Evolutionary conservation across 2,113 vertebrate genomes (phyloP), one percentile per base, ranked within the genome.

Genomic region (human (Homo sapiens)): DNA sequence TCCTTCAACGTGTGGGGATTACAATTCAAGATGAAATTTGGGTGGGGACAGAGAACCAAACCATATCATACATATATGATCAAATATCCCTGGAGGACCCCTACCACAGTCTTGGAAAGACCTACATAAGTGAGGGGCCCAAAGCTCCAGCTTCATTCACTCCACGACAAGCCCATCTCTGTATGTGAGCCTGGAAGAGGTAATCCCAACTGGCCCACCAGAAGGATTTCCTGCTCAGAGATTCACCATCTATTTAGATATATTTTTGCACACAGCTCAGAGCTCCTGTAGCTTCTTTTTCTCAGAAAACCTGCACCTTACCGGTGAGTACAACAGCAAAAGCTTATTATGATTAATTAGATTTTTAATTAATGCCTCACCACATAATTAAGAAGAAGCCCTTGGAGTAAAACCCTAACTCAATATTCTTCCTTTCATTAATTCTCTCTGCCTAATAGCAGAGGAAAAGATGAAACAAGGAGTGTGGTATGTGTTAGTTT

Each of bases 351-450:
- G 90, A 97, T 97, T 96, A 93, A 97, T 94, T 98, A 50, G 70
- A 95, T 84, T 97, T 97, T 93, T 97, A 97, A 97, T 96, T 95
- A 96, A 96, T 94, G 83, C 87, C 75, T 90, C 64, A 79, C 84
- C 81, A 88, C 95, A 96, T 97, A 96, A 98, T 98, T 97, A 98
- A 95, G 84, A 96, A 98, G 52, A 6, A 94, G 87, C 40, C 96
- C 97, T 97, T 96, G 79, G 97, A 96, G 75, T 94, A 91, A 96
- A 97, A 96, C 23, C 57, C 40, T 52, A 97, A 93, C 94, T 86
- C 94, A 89, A 96, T 94, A 96, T 32, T 96, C 93, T 94, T 92
- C 94, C 61, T 87, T 84, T 95, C 83, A 79, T 85, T 96, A 97
- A 96, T 97, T 68, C n/a, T 84, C 20, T 61, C 38, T 96, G 52